Conservation (phyloP, 2,888 invertebrate species). For the Eledone cirrhosa region DNA sequence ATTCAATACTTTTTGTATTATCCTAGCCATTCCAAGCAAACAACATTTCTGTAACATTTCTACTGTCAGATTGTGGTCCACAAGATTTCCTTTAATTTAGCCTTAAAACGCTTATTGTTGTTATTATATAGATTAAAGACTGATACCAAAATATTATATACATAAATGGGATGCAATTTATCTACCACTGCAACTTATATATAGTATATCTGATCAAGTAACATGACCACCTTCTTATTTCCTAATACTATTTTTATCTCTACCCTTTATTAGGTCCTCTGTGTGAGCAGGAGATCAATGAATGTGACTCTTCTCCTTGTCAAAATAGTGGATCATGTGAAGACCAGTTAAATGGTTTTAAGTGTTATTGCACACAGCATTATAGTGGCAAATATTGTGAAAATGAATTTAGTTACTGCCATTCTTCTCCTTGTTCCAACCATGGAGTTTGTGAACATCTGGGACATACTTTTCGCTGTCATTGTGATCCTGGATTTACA, state of each 20-base stretch:
- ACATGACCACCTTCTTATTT: no score
- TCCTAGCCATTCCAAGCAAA: no score
- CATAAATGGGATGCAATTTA: no score
- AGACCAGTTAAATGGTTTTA: constrained; percentile 43
- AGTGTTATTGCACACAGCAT: constrained; percentile 44
- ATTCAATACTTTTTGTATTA: no score
- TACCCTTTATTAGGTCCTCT: not conserved
- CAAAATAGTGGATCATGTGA: constrained; percentile 44
- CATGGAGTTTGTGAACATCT: not conserved
- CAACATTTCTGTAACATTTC: no score
- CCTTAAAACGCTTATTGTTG: no score
- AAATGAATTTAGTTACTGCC: not conserved
- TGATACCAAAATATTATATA: no score
- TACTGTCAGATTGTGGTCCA: no score
- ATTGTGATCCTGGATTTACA: constrained; percentile 15
- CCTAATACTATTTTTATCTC: not conserved
- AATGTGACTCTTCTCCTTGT: constrained; percentile 49
- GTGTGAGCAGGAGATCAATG: constrained; percentile 45
- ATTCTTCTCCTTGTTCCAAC: not conserved
- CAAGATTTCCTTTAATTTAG: no score
- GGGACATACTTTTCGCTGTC: not conserved
- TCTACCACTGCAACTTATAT: no score
- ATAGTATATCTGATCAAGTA: no score
- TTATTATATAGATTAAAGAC: no score
- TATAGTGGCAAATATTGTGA: constrained; percentile 37